Conservation (phyloP, 2,797 vertebrate species). For the Momotus momota region DNA sequence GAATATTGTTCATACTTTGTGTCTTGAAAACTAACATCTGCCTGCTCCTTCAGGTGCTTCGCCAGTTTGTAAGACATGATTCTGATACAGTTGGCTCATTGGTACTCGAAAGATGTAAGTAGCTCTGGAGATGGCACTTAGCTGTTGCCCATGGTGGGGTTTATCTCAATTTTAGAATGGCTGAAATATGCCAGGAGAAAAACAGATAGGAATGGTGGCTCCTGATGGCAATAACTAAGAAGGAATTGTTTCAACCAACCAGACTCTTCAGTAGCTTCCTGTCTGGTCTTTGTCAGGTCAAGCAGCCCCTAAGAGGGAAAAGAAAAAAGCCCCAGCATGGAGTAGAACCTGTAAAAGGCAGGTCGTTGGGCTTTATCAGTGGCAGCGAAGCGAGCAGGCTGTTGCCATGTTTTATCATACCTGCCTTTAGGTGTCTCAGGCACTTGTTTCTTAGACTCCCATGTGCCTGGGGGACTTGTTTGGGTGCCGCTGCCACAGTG, state of each 20-base stretch:
- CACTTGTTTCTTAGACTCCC: background rate
- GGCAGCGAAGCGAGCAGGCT: background rate
- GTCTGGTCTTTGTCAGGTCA: background rate
- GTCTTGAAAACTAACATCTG: background rate
- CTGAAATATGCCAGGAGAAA: background rate
- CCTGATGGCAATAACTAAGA: background rate
- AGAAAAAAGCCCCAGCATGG: background rate
- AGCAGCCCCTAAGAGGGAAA: background rate
- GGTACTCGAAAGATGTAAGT: conserved; percentile 94
- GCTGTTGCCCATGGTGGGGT: background rate
- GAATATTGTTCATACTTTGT: background rate
- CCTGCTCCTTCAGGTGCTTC: conserved; percentile 81
- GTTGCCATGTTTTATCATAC: accelerated
- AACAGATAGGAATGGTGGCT: background rate
- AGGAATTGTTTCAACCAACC: background rate
- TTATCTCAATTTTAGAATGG: background rate
- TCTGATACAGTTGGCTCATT: conserved; percentile 80
- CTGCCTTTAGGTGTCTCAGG: background rate
- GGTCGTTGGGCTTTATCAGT: accelerated
- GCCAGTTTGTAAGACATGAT: conserved; percentile 82
- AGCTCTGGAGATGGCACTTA: background rate
- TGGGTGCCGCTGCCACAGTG: background rate
- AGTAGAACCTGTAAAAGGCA: background rate
- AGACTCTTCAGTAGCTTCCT: background rate
- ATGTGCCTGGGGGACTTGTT: background rate